Conservation (phyloP, 2,797 vertebrate genomes). For the Leptoclinus maculatus region DNA sequence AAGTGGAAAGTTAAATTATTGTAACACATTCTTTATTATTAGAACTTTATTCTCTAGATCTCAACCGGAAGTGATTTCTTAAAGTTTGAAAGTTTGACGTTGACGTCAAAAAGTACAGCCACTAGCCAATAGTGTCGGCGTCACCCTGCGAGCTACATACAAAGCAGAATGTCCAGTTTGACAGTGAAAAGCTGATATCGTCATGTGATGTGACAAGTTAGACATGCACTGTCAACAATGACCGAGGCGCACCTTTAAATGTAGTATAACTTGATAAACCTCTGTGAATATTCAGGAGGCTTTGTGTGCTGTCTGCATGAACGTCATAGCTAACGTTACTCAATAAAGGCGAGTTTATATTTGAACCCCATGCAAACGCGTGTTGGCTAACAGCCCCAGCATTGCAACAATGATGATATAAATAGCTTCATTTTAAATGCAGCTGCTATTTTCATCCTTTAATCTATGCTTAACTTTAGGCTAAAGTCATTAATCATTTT, state of each 20-base stretch:
- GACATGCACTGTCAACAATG: neutral
- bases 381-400: neutral
- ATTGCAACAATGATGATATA: too few relatives aligned
- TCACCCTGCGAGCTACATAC: neutral
- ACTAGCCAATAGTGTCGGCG: too few relatives aligned
- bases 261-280: neutral
- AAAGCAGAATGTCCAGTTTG: too few relatives aligned
- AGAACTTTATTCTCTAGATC: slow-evolving; percentile 38
- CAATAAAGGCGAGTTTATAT: neutral
- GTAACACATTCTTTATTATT: neutral
- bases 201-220: neutral
- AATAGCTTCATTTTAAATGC: neutral
- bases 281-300: too few relatives aligned
- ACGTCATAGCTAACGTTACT: neutral
- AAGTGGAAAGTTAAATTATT: neutral
- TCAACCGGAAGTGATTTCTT: slow-evolving; percentile 10
- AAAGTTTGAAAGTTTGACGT: neutral
- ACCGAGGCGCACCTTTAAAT: neutral
- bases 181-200: neutral
- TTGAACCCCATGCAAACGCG: neutral
- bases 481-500: neutral
- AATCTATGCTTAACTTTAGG: neutral
- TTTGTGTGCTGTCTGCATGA: neutral
- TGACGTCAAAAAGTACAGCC: neutral
- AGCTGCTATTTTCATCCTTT: neutral